A percentile compares a stretch with the other conserved stretches of the same genome.
These are phyloP conservation scores for Drosophila prolongata DNA, from an alignment of 2,888 invertebrate genomes.

Conservation along the genomic window DNA sequence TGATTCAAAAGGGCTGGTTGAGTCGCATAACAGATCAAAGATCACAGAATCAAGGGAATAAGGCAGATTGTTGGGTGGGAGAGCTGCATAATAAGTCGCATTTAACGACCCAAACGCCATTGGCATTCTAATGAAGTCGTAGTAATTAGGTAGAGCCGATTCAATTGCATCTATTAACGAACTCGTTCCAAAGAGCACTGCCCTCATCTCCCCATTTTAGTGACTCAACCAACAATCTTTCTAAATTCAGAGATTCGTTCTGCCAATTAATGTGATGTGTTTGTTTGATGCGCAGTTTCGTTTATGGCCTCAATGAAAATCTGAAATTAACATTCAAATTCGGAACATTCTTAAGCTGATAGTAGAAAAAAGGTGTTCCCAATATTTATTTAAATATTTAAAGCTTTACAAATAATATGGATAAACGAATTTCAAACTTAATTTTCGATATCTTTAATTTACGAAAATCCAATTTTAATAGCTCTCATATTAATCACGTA, in stretches of 20 bases:
- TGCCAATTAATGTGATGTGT: background rate
- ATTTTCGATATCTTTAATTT: too few relatives aligned
- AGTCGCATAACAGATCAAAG: background rate
- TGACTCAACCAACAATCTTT: background rate
- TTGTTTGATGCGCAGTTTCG: slow-evolving; percentile 4
- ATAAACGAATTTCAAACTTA: too few relatives aligned
- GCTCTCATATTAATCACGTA: too few relatives aligned
- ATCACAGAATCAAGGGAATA: background rate
- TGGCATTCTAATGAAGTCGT: slow-evolving; percentile 8
- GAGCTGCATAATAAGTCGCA: slow-evolving; percentile 5
- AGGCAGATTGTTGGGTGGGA: background rate
- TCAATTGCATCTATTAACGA: slow-evolving; percentile 22
- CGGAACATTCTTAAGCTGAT: background rate
- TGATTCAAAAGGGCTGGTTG: background rate
- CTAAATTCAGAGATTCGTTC: background rate
- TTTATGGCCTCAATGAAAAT: slow-evolving; percentile 6
- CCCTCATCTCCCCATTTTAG: background rate
- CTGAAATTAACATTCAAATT: background rate
- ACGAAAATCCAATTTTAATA: too few relatives aligned
- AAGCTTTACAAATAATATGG: too few relatives aligned
- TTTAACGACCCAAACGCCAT: background rate
- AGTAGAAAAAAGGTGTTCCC: background rate
- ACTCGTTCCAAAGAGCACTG: background rate
- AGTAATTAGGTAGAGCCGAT: slow-evolving; percentile 11
- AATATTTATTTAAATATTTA: background rate